Evolutionary conservation across 2,888 invertebrate species (phyloP).

Genomic region (Caenorhabditis macrosperma): DNA sequence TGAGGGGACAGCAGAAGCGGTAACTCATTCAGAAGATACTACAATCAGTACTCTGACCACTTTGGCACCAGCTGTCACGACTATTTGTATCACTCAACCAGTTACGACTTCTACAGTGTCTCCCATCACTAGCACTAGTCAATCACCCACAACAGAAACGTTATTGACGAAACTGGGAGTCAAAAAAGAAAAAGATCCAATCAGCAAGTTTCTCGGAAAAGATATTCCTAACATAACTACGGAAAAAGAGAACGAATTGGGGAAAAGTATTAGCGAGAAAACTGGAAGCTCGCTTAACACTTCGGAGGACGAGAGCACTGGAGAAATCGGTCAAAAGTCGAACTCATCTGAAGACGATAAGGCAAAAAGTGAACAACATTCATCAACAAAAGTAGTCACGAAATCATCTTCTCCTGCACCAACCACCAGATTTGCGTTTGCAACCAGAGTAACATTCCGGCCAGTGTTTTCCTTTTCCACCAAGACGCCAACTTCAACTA

Average conservation of each 20-base stretch:
- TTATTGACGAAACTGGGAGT: slow-evolving; percentile 40
- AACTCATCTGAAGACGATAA: too few species aligned
- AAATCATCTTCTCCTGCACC: neutral
- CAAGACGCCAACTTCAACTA: too few species aligned
- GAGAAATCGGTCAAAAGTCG: neutral
- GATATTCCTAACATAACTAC: slow-evolving; percentile 19
- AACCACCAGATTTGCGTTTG: slow-evolving; percentile 14
- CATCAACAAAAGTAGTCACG: neutral
- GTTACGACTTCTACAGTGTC: neutral
- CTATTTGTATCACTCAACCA: slow-evolving; percentile 32
- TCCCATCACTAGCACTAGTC: neutral
- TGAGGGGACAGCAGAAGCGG: neutral
- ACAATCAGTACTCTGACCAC: slow-evolving; percentile 5
- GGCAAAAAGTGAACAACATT: too few species aligned
- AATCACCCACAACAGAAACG: neutral
- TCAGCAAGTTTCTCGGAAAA: slow-evolving; percentile 43
- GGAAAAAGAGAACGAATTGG: neutral
- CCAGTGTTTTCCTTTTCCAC: neutral
- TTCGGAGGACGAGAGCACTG: neutral
- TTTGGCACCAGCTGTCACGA: slow-evolving; percentile 7
- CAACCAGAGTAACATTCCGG: slow-evolving; percentile 38
- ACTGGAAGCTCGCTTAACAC: neutral
- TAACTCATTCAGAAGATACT: neutral
- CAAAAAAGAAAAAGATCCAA: slow-evolving; percentile 22
- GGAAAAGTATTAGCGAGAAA: neutral